Percentiles rank a stretch among this genome's conserved stretches.
phyloP scores from a whole-genome alignment of 2,888 invertebrate species.

The Ceriagrion tenellum region DNA sequence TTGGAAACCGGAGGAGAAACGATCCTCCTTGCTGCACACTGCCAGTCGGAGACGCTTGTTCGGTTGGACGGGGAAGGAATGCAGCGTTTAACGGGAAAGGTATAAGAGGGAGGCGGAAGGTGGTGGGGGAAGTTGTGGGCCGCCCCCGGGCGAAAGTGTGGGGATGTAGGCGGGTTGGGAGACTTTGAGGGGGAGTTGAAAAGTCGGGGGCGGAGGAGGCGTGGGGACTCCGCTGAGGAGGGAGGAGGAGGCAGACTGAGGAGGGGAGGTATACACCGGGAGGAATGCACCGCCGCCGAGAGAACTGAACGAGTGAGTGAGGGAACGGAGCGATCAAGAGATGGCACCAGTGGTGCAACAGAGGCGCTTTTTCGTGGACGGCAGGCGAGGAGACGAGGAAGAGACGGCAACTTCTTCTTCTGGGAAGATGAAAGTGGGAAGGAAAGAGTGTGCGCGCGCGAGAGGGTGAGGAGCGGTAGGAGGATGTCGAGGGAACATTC shows the following conservation, averaged over 20 bases:
- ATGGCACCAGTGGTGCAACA: constrained; percentile 15
- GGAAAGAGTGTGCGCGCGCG: background rate
- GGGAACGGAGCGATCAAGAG: constrained; percentile 18
- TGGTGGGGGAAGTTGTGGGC: background rate
- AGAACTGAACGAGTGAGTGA: background rate
- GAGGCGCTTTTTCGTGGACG: background rate
- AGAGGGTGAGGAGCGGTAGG: background rate
- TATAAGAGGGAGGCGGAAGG: too few species aligned
- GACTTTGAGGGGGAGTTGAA: too few species aligned
- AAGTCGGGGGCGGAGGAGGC: background rate
- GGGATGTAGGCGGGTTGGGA: background rate
- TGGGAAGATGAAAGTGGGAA: background rate
- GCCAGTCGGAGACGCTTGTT: background rate
- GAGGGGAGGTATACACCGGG: background rate
- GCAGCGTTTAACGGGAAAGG: constrained; percentile 36
- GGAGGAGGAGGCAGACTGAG: background rate
- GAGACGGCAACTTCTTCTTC: constrained; percentile 2
- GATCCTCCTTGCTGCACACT: background rate
- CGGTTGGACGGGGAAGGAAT: background rate
- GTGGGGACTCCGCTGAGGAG: background rate
- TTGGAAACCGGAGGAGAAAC: background rate
- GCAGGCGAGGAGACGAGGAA: background rate
- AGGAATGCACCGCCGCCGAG: background rate
- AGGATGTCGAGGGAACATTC: background rate
- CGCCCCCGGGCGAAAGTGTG: background rate